A percentile compares a stretch with the other conserved stretches of the same genome.
Evolutionary conservation across 2,888 invertebrate genomes (phyloP).

Genomic region (Andrena camellia): DNA sequence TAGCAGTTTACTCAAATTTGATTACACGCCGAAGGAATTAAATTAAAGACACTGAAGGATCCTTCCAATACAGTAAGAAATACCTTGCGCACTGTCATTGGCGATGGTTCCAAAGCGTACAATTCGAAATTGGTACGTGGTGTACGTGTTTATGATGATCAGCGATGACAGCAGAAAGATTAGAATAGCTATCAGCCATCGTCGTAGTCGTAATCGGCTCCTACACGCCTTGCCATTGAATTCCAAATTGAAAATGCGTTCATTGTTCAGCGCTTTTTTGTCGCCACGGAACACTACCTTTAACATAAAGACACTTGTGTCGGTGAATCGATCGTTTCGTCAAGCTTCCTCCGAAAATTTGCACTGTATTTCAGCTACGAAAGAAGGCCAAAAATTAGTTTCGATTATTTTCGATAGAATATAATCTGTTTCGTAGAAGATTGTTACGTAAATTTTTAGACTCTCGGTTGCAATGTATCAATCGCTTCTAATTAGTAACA

Average conservation of each 20-base stretch:
- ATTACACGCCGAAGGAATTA: not conserved
- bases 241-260: slow-evolving; percentile 43
- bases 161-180: slow-evolving; percentile 77
- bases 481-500: not conserved
- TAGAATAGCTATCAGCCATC: slow-evolving; percentile 79
- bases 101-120: slow-evolving; percentile 58
- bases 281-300: slow-evolving; percentile 71
- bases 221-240: slow-evolving; percentile 61
- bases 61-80: not conserved
- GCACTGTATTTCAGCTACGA: no score
- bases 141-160: slow-evolving; percentile 78
- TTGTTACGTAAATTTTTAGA: not conserved
- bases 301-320: not conserved
- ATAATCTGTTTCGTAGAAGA: not conserved
- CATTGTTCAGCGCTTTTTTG: slow-evolving; percentile 59
- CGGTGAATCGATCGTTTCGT: not conserved
- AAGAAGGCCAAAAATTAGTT: no score
- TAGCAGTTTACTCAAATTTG: not conserved
- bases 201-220: slow-evolving; percentile 71
- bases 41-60: not conserved
- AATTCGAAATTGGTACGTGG: slow-evolving; percentile 74
- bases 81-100: slow-evolving; percentile 66
- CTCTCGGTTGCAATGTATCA: not conserved
- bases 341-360: not conserved
- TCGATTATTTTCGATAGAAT: no score